These are phyloP conservation scores for Piscicola geometra DNA, from an alignment of 2,888 invertebrate genomes.

Conservation along the genomic window DNA sequence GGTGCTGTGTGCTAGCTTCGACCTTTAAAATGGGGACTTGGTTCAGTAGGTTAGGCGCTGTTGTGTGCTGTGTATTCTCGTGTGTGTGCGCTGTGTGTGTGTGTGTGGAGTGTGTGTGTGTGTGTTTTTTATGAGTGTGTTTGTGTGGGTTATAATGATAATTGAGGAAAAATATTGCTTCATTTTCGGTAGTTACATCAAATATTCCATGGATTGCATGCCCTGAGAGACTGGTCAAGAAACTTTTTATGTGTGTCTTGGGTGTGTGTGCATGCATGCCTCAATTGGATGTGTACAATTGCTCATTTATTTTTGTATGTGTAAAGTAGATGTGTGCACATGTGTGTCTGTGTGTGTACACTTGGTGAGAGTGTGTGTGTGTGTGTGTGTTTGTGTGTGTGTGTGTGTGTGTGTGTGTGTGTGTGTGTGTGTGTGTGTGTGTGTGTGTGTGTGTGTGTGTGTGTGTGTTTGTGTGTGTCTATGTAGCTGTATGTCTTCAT, in stretches of 20 bases:
- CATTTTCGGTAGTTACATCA: too few species aligned
- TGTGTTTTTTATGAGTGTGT: background rate
- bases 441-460: background rate
- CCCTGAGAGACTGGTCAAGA: too few species aligned
- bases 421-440: background rate
- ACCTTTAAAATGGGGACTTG: slow-evolving; percentile 7
- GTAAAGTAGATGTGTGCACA: too few species aligned
- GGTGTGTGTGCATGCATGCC: background rate
- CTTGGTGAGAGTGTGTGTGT: background rate
- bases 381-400: slow-evolving; percentile 20
- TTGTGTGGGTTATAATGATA: too few species aligned
- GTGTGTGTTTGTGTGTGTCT: slow-evolving; percentile 1
- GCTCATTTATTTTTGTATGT: too few species aligned
- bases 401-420: background rate
- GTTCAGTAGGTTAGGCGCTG: slow-evolving; percentile 10
- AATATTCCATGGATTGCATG: too few species aligned
- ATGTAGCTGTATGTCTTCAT: background rate
- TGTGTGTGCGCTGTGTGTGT: background rate
- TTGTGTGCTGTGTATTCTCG: background rate
- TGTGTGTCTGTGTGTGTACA: slow-evolving; percentile 3
- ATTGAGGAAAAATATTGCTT: too few species aligned
- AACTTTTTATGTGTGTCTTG: background rate
- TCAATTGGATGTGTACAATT: background rate
- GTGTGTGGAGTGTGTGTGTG: background rate
- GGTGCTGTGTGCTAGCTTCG: background rate